Base-by-base conservation (phyloP, 2,113 vertebrate genomes). In the Himantopus leucocephalus region DNA sequence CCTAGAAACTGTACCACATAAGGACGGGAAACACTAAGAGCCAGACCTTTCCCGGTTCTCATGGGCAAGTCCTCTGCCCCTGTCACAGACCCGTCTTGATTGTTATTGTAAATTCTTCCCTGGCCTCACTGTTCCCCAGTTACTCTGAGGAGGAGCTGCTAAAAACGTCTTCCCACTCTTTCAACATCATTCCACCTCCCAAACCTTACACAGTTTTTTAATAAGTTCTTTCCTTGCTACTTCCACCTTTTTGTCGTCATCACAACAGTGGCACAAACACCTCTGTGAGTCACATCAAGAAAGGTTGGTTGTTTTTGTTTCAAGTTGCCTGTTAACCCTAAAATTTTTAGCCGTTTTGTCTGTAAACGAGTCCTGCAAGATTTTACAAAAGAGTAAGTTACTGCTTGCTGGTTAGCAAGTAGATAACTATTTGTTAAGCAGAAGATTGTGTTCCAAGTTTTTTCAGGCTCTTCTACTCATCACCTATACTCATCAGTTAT, bases 201-300 rank as follows among this genome's bases (percentile, higher is more conserved):
- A 84, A 91, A 45, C 3, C 7, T 24, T 35, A 30, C 4, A 16
- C 10, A 53, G 6, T 3, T 48, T n/a, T 70, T 70, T 22, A 39
- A 1, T 9, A 56, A 24, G 1, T 58, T 75, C 14, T 24, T 56
- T 73, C 19, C 21, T 34, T 0, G 0, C 7, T 71, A 15, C 6
- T 47, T 59, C 2, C 6, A 10, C n/a, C 5, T 43, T 63, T 70
- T 50, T 79, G 13, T 16, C 15, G 23, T 43, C 14, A 22, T 30
- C 8, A 75, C 5, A 71, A 32, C 4, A 22, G 23, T 19, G 39
- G 5, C 43, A 66, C 26, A 43, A 90, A 63, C 17, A 48, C 5
- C 1, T 29, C 24, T 45, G 39, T 37, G 41, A 43, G 10, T 47
- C 32, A 26, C 0, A 5, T 29, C 30, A 45, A 9, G 12, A 47